Percentiles rank a stretch among this genome's conserved stretches.
Conservation (phyloP, 2,113 vertebrate species). For the Taurulus bubalis region DNA sequence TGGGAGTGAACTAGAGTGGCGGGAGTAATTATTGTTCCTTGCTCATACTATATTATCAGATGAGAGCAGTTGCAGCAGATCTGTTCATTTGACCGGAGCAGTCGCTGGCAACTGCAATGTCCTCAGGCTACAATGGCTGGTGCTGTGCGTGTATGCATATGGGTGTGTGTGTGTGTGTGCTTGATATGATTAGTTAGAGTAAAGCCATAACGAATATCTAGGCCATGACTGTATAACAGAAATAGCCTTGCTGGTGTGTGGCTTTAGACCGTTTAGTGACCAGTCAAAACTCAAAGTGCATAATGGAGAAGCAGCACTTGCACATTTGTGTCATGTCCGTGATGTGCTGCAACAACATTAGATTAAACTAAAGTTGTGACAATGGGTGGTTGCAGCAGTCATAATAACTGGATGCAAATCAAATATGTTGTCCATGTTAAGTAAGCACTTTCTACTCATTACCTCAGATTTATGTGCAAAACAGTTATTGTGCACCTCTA, state of each 20-base stretch:
- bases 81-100: slow-evolving; percentile 48
- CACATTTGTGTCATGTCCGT: not conserved
- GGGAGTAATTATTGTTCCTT: slow-evolving; percentile 45
- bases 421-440: not conserved
- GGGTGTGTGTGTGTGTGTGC: not conserved
- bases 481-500: not conserved
- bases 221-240: not conserved
- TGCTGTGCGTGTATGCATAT: not conserved
- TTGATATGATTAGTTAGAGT: slow-evolving; percentile 33
- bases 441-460: not conserved
- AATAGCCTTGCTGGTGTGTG: slow-evolving; percentile 11
- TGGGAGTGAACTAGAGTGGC: slow-evolving; percentile 32
- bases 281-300: not conserved
- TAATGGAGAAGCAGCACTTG: not conserved
- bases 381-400: not conserved
- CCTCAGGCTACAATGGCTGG: slow-evolving; percentile 32
- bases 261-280: not conserved
- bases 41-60: slow-evolving; percentile 33
- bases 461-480: not conserved
- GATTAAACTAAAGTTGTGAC: not conserved
- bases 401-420: not conserved
- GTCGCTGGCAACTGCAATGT: slow-evolving; percentile 39
- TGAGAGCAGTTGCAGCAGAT: slow-evolving; percentile 34
- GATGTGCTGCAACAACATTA: not conserved
- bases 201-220: slow-evolving; percentile 8